These are phyloP conservation scores for Drosophila lini DNA, from an alignment of 1,140 invertebrate species.

Conservation along the genomic window DNA sequence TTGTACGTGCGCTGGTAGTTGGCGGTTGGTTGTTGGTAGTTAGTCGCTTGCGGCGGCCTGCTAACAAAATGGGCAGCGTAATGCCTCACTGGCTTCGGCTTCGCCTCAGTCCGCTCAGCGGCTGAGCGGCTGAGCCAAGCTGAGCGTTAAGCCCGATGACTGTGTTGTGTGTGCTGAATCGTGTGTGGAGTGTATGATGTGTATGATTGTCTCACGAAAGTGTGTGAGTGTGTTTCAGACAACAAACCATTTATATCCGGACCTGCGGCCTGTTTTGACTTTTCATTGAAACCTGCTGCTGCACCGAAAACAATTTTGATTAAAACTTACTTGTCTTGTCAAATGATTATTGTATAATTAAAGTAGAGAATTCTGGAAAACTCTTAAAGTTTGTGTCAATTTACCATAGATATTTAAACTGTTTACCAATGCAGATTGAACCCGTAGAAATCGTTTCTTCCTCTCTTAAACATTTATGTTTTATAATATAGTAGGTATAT, in stretches of 20 bases:
- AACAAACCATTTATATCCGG: constrained; percentile 82
- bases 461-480: background rate
- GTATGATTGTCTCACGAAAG: constrained; percentile 9
- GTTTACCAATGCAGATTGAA: background rate
- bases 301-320: constrained; percentile 27
- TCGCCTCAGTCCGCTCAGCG: constrained; percentile 26
- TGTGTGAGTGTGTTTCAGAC: constrained; percentile 58
- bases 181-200: constrained; percentile 25
- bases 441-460: too few species aligned
- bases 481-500: background rate
- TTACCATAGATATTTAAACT: background rate
- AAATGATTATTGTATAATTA: background rate
- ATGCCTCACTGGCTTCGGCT: constrained; percentile 69
- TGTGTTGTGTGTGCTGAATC: constrained; percentile 28
- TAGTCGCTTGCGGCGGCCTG: constrained; percentile 77
- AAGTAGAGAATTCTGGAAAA: background rate
- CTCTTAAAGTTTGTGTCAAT: background rate
- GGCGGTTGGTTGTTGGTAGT: constrained; percentile 69
- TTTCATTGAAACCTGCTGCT: constrained; percentile 75
- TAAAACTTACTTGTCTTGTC: background rate
- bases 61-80: constrained; percentile 81
- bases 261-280: constrained; percentile 81
- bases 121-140: constrained; percentile 64
- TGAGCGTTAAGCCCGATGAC: constrained; percentile 79
- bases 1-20: constrained; percentile 46